These are phyloP conservation scores for Drosophila tripunctata DNA, from an alignment of 2,888 invertebrate genomes.

Conservation along the genomic window DNA sequence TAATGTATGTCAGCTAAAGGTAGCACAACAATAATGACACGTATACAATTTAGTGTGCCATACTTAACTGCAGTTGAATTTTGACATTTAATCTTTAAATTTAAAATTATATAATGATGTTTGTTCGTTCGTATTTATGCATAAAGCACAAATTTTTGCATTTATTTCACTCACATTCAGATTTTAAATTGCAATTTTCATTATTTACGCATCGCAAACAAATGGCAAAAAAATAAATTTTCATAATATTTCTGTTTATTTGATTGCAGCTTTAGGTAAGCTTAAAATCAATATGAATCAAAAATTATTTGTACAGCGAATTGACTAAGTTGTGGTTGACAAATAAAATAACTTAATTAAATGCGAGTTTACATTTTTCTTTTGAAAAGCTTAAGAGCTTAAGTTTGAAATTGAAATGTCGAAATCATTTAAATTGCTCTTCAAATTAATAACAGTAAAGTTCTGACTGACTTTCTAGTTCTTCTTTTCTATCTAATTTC, in stretches of 20 bases:
- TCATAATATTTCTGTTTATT: background rate
- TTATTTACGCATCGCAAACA: conserved; percentile 6
- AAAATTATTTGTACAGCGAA: background rate
- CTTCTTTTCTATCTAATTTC: background rate
- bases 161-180: background rate
- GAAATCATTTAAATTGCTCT: background rate
- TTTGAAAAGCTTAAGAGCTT: background rate
- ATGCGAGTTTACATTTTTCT: background rate
- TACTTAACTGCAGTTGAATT: no score
- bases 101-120: no score
- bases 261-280: background rate
- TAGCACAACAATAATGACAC: background rate
- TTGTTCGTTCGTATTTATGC: background rate
- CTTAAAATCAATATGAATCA: background rate
- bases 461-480: background rate
- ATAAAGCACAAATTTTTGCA: no score
- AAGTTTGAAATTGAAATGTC: background rate
- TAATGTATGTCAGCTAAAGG: no score
- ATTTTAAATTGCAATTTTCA: background rate
- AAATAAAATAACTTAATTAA: background rate
- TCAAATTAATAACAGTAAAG: background rate
- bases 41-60: no score
- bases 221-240: background rate
- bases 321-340: background rate
- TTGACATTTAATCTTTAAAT: no score